These are phyloP conservation scores for Teleogryllus occipitalis DNA, from an alignment of 1,140 invertebrate species.

Conservation along the genomic window DNA sequence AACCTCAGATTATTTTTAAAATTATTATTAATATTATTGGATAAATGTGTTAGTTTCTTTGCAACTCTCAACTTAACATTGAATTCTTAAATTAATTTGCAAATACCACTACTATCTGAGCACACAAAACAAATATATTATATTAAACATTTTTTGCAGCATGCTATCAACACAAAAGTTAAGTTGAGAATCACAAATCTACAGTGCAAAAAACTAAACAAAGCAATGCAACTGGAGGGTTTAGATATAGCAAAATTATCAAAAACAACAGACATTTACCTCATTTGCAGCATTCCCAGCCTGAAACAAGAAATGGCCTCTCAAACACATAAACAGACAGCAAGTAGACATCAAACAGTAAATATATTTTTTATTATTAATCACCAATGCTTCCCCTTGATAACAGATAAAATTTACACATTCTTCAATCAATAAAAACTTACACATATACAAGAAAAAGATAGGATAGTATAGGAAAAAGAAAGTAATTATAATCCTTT, in stretches of 20 bases:
- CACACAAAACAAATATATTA: background rate
- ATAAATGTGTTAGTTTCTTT: background rate
- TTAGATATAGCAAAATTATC: background rate
- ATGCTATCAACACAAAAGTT: background rate
- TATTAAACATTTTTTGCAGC: background rate
- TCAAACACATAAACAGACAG: slow-evolving; percentile 19
- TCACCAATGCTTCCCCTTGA: slow-evolving; percentile 3
- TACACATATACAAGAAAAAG: too few species aligned
- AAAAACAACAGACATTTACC: slow-evolving; percentile 37
- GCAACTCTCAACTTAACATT: background rate
- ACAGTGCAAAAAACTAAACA: slow-evolving; percentile 2
- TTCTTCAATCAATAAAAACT: too few species aligned
- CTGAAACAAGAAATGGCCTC: slow-evolving; percentile 47
- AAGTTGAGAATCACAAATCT: background rate
- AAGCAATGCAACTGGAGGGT: background rate
- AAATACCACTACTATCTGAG: background rate
- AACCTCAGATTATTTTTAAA: background rate
- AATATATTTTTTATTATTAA: background rate
- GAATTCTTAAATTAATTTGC: background rate
- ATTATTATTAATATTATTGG: background rate
- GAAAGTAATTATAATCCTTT: too few species aligned
- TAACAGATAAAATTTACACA: background rate
- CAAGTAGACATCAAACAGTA: background rate
- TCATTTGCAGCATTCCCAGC: slow-evolving; percentile 55
- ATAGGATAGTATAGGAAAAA: too few species aligned